These are phyloP conservation scores for Prinia subflava DNA, from an alignment of 2,113 vertebrate species.

Conservation along the genomic window DNA sequence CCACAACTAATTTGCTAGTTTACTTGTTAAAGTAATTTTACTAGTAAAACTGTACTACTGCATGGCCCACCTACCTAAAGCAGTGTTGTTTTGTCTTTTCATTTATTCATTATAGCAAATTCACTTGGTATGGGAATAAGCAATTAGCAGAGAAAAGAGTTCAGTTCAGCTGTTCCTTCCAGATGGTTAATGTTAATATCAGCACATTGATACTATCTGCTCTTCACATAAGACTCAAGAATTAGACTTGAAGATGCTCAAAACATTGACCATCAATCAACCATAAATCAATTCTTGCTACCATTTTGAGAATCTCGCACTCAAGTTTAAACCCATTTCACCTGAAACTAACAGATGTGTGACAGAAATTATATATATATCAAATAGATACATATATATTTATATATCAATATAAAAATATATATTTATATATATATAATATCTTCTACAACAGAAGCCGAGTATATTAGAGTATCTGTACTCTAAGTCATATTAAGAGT, in stretches of 20 bases:
- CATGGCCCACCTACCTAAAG: background rate
- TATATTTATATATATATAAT: no score
- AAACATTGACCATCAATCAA: background rate
- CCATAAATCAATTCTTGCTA: background rate
- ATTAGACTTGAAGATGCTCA: background rate
- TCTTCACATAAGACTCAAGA: background rate
- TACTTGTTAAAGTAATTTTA: background rate
- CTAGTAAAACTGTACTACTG: background rate
- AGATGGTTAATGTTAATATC: background rate
- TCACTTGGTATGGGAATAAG: background rate
- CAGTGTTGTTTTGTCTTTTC: background rate
- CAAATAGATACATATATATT: no score
- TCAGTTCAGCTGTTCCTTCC: background rate
- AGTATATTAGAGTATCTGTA: background rate
- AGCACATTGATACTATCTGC: background rate
- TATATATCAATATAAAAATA: no score
- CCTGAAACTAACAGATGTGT: background rate
- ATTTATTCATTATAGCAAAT: background rate
- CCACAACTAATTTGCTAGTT: background rate
- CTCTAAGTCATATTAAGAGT: background rate
- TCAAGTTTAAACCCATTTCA: background rate
- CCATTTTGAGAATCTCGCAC: background rate
- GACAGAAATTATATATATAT: background rate
- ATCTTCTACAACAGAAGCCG: background rate
- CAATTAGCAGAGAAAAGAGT: background rate